These are phyloP conservation scores for Oncorhynchus masou DNA, from an alignment of 2,113 vertebrate species.

Conservation along the genomic window DNA sequence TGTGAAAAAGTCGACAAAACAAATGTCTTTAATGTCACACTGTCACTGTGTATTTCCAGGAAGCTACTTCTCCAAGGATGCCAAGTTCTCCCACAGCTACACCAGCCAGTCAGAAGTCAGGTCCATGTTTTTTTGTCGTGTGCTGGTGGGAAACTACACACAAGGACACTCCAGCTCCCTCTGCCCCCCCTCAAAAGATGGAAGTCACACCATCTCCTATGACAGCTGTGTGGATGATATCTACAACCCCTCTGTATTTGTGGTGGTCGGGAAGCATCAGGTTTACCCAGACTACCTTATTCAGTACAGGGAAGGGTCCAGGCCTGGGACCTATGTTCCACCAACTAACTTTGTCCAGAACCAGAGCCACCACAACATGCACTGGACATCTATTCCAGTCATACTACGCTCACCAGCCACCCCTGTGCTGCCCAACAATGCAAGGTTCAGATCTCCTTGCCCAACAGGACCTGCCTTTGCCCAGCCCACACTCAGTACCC, in stretches of 20 bases:
- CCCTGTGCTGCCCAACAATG: too few relatives aligned
- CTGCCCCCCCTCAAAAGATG: slow-evolving; percentile 79
- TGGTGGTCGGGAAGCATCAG: slow-evolving; percentile 89
- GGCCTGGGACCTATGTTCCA: background rate
- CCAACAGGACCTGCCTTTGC: too few relatives aligned
- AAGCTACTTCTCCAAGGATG: slow-evolving; percentile 90
- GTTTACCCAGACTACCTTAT: slow-evolving; percentile 92
- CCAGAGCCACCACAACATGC: too few relatives aligned
- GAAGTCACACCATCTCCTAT: slow-evolving; percentile 65
- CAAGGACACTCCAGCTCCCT: slow-evolving; percentile 68
- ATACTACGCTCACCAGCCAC: too few relatives aligned
- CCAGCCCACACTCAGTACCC: too few relatives aligned
- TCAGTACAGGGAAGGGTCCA: slow-evolving; percentile 60
- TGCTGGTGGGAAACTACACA: slow-evolving; percentile 84
- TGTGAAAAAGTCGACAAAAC: too few relatives aligned
- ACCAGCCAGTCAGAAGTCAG: background rate
- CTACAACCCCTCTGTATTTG: slow-evolving; percentile 82
- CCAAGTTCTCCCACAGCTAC: slow-evolving; percentile 81
- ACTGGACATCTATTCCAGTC: too few relatives aligned
- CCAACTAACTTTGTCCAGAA: too few relatives aligned
- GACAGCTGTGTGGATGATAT: slow-evolving; percentile 87
- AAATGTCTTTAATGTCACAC: background rate
- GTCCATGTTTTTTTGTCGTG: slow-evolving; percentile 84
- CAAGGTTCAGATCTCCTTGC: too few relatives aligned
- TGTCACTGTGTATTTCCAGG: slow-evolving; percentile 66